These are phyloP conservation scores for Petrosia ficiformis DNA, from an alignment of 37 sponge, comb jelly and placozoan species.

Conservation along the genomic window DNA sequence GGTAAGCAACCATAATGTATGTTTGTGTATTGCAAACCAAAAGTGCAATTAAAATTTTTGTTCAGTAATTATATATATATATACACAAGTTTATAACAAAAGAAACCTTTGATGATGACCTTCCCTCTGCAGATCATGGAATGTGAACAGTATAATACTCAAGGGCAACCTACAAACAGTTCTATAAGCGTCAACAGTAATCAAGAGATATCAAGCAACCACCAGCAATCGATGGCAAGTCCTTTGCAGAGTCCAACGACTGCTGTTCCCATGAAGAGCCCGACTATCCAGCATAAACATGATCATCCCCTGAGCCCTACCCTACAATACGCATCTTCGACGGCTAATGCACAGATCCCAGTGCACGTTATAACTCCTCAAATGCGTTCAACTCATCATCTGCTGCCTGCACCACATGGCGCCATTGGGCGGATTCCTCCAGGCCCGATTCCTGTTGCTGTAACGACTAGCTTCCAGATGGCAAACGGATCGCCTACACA, in stretches of 20 bases:
- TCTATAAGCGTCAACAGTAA: background rate
- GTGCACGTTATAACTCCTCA: constrained; percentile 5
- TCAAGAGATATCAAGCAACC: background rate
- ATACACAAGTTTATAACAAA: no score
- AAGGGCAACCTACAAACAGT: background rate
- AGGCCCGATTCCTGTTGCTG: background rate
- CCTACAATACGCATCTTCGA: background rate
- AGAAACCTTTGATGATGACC: no score
- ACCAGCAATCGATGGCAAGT: constrained; percentile 12
- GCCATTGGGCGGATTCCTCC: constrained; percentile 12
- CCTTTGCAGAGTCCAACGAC: constrained; percentile 66
- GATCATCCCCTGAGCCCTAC: background rate
- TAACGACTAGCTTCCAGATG: background rate
- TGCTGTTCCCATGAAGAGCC: background rate
- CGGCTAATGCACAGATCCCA: no score
- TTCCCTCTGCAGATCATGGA: no score
- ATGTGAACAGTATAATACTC: background rate
- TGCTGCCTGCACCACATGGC: constrained; percentile 35
- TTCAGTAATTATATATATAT: no score
- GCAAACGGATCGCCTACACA: constrained; percentile 41
- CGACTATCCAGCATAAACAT: background rate
- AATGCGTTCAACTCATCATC: background rate
- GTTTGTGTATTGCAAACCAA: no score
- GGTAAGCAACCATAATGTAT: no score
- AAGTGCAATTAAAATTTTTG: no score